Evolutionary conservation across 2,888 invertebrate species (phyloP).

Genomic region (Aricia artaxerxes): DNA sequence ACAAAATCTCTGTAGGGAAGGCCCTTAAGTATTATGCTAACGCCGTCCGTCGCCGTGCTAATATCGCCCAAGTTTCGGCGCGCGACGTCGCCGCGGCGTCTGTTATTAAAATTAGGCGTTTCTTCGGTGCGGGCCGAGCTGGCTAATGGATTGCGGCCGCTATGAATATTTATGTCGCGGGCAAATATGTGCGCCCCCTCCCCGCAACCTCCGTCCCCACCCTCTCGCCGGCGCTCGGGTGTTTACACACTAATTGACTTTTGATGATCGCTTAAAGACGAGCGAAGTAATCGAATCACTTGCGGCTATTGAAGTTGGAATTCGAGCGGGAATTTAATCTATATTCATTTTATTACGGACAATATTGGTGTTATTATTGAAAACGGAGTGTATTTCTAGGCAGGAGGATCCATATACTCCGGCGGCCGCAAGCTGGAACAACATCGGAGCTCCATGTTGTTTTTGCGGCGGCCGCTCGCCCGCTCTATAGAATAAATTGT

Average conservation of each 20-base stretch:
- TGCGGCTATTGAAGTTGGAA: neutral
- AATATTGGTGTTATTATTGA: conserved; percentile 3
- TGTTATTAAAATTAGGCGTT: conserved; percentile 25
- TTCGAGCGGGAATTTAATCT: neutral
- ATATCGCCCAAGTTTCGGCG: neutral
- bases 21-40: neutral
- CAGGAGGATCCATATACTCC: neutral
- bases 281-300: neutral
- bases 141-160: conserved; percentile 25
- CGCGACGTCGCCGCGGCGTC: conserved; percentile 10
- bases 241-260: conserved; percentile 23
- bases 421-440: neutral
- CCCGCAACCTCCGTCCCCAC: neutral
- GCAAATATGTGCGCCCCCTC: conserved; percentile 10
- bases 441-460: neutral
- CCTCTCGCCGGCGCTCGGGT: neutral
- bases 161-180: conserved; percentile 16
- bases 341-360: neutral
- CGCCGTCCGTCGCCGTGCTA: neutral
- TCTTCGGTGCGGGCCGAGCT: conserved; percentile 7
- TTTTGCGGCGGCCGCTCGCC: neutral
- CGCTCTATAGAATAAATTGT: conserved; percentile 1
- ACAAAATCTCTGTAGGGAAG: too few relatives aligned
- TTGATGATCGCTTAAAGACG: conserved; percentile 14
- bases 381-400: neutral